Conservation (phyloP, 2,888 invertebrate species). For the Tachystola acroxantha region DNA sequence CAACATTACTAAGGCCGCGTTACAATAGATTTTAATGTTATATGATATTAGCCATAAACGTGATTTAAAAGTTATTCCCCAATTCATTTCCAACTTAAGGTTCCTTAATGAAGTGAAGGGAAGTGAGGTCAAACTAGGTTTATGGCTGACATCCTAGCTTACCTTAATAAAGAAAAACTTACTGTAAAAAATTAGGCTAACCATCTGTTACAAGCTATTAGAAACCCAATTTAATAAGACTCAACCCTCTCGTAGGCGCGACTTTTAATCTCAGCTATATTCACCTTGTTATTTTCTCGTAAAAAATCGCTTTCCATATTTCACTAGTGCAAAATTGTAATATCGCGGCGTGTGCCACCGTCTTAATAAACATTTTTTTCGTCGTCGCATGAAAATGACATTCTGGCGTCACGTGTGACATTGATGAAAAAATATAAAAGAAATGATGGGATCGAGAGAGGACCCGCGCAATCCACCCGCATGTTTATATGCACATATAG, state of each 20-base stretch:
- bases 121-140: too few relatives aligned
- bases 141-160: too few relatives aligned
- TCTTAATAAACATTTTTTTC: constrained; percentile 77
- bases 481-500: too few relatives aligned
- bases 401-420: constrained; percentile 76
- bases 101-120: too few relatives aligned
- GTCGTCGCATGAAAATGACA: constrained; percentile 74
- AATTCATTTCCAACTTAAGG: too few relatives aligned
- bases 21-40: too few relatives aligned
- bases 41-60: too few relatives aligned
- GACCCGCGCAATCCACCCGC: constrained; percentile 27
- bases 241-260: constrained; percentile 50
- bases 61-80: too few relatives aligned
- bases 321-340: constrained; percentile 75
- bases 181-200: neutral
- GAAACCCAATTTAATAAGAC: constrained; percentile 29
- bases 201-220: constrained; percentile 11
- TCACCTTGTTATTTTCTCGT: constrained; percentile 74
- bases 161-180: too few relatives aligned
- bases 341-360: constrained; percentile 56
- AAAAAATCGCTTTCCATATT: constrained; percentile 77
- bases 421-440: constrained; percentile 79
- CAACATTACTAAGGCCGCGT: too few relatives aligned
- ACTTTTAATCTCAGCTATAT: constrained; percentile 61
- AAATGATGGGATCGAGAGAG: constrained; percentile 59